Conservation (phyloP, 2,888 invertebrate genomes). For the Odontocolon sp. region DNA sequence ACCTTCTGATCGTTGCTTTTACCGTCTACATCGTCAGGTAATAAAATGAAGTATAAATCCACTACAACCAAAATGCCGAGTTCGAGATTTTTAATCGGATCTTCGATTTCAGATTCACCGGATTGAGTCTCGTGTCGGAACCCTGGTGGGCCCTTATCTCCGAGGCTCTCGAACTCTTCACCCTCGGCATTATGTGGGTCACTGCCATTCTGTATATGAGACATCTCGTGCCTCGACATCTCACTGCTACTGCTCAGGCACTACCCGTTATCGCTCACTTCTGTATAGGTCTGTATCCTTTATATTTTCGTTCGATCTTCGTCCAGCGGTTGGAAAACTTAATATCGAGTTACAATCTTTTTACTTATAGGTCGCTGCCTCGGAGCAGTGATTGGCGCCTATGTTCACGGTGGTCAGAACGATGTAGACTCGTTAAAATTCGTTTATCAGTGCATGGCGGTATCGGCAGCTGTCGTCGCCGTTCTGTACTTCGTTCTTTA, state of each 20-base stretch:
- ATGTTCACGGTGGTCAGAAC: slow-evolving; percentile 79
- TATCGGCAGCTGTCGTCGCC: slow-evolving; percentile 85
- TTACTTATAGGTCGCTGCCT: slow-evolving; percentile 85
- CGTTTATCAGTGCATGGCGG: slow-evolving; percentile 86
- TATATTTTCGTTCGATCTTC: slow-evolving; percentile 47
- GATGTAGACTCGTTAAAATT: slow-evolving; percentile 81
- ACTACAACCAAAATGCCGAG: no score
- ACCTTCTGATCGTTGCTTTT: slow-evolving; percentile 91
- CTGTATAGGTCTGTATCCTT: slow-evolving; percentile 83
- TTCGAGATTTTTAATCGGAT: not conserved
- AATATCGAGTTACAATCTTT: slow-evolving; percentile 14
- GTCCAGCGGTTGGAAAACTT: not conserved
- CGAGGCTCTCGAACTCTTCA: slow-evolving; percentile 89
- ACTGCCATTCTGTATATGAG: slow-evolving; percentile 90
- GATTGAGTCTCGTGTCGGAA: slow-evolving; percentile 76
- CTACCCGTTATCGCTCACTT: slow-evolving; percentile 91
- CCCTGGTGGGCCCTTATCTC: slow-evolving; percentile 87
- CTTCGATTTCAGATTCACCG: slow-evolving; percentile 70
- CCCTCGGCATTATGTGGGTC: slow-evolving; percentile 90
- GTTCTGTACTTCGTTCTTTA: slow-evolving; percentile 87
- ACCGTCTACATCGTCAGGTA: slow-evolving; percentile 90
- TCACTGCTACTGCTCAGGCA: slow-evolving; percentile 90
- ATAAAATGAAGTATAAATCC: no score
- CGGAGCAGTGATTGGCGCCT: slow-evolving; percentile 85
- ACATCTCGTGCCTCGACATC: slow-evolving; percentile 89